Evolutionary conservation across 2,113 vertebrate species (phyloP).

Genomic region (Cairina moschata): DNA sequence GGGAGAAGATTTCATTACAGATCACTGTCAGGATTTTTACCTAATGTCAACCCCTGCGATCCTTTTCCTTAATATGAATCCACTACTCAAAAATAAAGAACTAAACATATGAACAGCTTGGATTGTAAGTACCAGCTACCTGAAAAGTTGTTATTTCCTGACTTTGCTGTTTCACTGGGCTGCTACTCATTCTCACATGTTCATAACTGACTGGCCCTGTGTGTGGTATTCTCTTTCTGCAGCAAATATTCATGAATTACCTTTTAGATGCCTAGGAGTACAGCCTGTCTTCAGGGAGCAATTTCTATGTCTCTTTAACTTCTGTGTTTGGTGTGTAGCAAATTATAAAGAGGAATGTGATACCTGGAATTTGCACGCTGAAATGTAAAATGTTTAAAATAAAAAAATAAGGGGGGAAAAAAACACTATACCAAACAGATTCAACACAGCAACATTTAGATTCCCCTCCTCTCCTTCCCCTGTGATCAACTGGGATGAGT

Average conservation of each 20-base stretch:
- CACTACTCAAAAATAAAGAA: background rate
- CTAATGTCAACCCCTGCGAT: background rate
- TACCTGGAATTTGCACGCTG: background rate
- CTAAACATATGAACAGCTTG: background rate
- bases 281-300: constrained; percentile 25
- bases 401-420: constrained; percentile 31
- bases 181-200: background rate
- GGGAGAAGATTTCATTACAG: background rate
- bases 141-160: background rate
- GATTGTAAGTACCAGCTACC: background rate
- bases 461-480: background rate
- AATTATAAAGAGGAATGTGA: constrained; percentile 49
- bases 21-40: background rate
- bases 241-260: constrained; percentile 20
- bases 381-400: constrained; percentile 32
- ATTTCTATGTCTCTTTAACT: constrained; percentile 15
- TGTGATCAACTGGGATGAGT: constrained; percentile 1
- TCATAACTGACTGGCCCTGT: background rate
- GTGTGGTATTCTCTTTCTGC: constrained; percentile 2
- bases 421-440: background rate
- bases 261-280: constrained; percentile 13
- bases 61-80: background rate
- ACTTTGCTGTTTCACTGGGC: background rate
- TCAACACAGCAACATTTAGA: constrained; percentile 14
- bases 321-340: constrained; percentile 33